Conservation (phyloP, 2,797 vertebrate genomes). For the Benthosema pterotum region DNA sequence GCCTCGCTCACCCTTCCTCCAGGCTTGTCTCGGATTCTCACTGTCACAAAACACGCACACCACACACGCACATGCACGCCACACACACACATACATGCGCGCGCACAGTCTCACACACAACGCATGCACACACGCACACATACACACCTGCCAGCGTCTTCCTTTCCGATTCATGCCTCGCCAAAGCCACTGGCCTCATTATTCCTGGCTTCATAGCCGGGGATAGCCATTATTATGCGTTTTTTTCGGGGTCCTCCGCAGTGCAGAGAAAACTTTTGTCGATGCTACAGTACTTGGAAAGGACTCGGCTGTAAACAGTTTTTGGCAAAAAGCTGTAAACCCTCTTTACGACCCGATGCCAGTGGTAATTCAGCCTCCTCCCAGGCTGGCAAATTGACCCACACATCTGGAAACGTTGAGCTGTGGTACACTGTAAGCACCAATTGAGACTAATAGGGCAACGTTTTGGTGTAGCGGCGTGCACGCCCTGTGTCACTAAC, state of each 20-base stretch:
- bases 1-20: conserved; percentile 68
- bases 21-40: conserved; percentile 63
- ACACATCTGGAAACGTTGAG: conserved; percentile 74
- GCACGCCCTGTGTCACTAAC: conserved; percentile 64
- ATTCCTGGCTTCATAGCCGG: conserved; percentile 71
- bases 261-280: conserved; percentile 50
- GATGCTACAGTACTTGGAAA: conserved; percentile 55
- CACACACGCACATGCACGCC: neutral
- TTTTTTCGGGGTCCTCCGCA: conserved; percentile 53
- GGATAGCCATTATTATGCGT: conserved; percentile 59
- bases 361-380: conserved; percentile 53
- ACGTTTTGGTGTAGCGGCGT: conserved; percentile 50
- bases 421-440: conserved; percentile 53
- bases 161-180: conserved; percentile 71
- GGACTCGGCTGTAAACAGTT: conserved; percentile 34
- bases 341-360: conserved; percentile 49
- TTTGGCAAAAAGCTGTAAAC: conserved; percentile 40
- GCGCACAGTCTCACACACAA: conserved; percentile 5
- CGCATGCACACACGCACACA: conserved; percentile 25
- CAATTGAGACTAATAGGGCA: conserved; percentile 58
- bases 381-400: conserved; percentile 58
- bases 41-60: conserved; percentile 12
- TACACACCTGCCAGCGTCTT: conserved; percentile 25
- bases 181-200: conserved; percentile 75
- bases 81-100: conserved; percentile 35